Percentiles rank a stretch among this genome's conserved stretches.
Evolutionary conservation across 2,888 invertebrate species (phyloP).

Genomic region (Thymelicus lineola): DNA sequence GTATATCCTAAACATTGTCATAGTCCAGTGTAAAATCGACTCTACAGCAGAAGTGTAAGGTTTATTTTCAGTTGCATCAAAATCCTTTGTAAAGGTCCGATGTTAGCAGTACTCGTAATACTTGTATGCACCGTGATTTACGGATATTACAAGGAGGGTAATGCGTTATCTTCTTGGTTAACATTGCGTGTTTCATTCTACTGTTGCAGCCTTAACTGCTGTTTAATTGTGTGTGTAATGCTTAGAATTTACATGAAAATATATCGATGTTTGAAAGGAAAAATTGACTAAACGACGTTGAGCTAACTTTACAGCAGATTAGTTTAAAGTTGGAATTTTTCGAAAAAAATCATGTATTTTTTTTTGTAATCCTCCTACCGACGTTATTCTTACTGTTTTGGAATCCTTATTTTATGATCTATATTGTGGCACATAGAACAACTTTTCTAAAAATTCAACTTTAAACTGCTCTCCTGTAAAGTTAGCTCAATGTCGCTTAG

Average conservation of each 20-base stretch:
- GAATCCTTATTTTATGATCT: too few relatives aligned
- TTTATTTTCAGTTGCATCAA: not conserved
- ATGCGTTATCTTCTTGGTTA: slow-evolving; percentile 32
- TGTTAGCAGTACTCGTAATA: slow-evolving; percentile 6
- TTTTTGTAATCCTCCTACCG: too few relatives aligned
- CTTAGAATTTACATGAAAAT: not conserved
- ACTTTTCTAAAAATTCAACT: too few relatives aligned
- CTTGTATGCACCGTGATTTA: slow-evolving; percentile 31
- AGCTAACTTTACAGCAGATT: too few relatives aligned
- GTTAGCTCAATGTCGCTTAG: too few relatives aligned
- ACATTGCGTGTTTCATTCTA: slow-evolving; percentile 17
- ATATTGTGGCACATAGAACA: too few relatives aligned
- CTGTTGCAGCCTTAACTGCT: not conserved
- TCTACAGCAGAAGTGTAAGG: not conserved
- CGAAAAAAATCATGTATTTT: too few relatives aligned
- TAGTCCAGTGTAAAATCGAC: not conserved
- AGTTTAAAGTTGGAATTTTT: too few relatives aligned
- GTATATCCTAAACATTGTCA: not conserved
- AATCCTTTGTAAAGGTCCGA: slow-evolving; percentile 3
- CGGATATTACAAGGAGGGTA: slow-evolving; percentile 32
- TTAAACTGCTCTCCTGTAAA: too few relatives aligned
- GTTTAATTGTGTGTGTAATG: not conserved
- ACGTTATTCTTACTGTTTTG: too few relatives aligned
- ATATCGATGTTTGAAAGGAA: too few relatives aligned
- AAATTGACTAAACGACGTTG: too few relatives aligned